Base-by-base conservation (phyloP, 2,797 vertebrate species). In the Neosilurus hyrtlii region DNA sequence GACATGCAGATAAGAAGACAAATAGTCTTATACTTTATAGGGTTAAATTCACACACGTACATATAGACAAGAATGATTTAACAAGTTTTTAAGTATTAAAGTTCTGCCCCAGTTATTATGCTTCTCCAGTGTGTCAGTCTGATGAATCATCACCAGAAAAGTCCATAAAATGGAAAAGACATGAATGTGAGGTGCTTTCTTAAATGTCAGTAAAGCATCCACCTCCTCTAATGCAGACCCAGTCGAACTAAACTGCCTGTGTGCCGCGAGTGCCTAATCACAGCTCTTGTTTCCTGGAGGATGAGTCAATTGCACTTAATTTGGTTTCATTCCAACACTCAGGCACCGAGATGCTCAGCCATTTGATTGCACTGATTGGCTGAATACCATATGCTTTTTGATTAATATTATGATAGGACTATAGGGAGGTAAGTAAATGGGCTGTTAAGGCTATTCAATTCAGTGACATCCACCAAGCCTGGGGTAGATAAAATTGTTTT, bases 221-320 rank as follows among this genome's bases (percentile, higher is more conserved):
- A 52, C 65, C 52, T 82, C 30, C 20, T 76, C 63, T 61, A 76
- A 43, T 43, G 74, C 37, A 61, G 66, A 83, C 66, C 74, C 51
- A 37, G 43, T 49, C 65, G n/a, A 71, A 78, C 30, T 56, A 37
- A 71, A 78, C 30, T 11, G 35, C 14, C 14, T 9, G 66, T 54
- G 15, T 51, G 56, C 16, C 9, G 16, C 12, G 8, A 35, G 54
- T 70, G 54, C 37, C 56, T 77, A 22, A 82, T 72, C 52, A 43
- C 51, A 59, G 30, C 82, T 56, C 74, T 52, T 8, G 49, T 82
- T 81, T 80, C 37, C 74, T 57, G 72, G 84, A 83, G 62, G 85
- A 85, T 35, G 63, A 74, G 52, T 83, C 83, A 84, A 54, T 83
- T 82, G 74, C 16, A 78, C 85, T 80, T 80, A 20, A 65, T 77